Base-by-base conservation (phyloP, 2,113 vertebrate genomes). In the Sceloporus undulatus region DNA sequence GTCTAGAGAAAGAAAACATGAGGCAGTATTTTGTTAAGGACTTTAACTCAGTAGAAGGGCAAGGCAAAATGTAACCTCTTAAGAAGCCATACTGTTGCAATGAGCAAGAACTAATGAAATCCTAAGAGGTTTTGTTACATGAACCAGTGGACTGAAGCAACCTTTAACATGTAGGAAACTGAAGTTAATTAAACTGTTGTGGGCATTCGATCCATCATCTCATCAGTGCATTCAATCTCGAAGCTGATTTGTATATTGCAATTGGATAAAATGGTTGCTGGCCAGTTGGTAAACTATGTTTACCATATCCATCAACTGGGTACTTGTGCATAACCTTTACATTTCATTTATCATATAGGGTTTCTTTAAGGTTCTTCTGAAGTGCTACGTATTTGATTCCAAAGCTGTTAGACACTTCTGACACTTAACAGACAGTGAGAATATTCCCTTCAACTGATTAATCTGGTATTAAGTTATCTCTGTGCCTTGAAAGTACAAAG, bases 181-280 rank as follows among this genome's bases (percentile, higher is more conserved):
- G 71, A 90, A 97, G 94, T 96, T 97, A 97, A 97, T 97, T 97
- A 96, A 97, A 96, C 94, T 62, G 90, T 96, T 96, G 91, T 0
- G 0, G 62, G 88, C 89, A 93, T 92, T 91, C 95, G 95, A 97
- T 96, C 94, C 94, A 95, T 97, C 96, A 97, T 95, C 79, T 85
- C 66, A 91, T 85, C 85, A 79, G 21, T 84, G 34, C 1, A 0
- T 90, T 95, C 88, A 87, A 87, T 90, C 68, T 94, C 90, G 92
- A 93, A 94, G 88, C 85, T 93, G 93, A 95, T 96, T 96, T 97
- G 94, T 92, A 95, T 96, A 94, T 94, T 95, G 89, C 92, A 93
- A 86, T 85, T 94, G 92, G 92, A 96, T 95, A 91, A 88, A 93
- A 90, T 95, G 94, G 87, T 92, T 92, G 95, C 90, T 76, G 82